Evolutionary conservation across 2,888 invertebrate species (phyloP).

Genomic region (Notocelia uddmanniana): DNA sequence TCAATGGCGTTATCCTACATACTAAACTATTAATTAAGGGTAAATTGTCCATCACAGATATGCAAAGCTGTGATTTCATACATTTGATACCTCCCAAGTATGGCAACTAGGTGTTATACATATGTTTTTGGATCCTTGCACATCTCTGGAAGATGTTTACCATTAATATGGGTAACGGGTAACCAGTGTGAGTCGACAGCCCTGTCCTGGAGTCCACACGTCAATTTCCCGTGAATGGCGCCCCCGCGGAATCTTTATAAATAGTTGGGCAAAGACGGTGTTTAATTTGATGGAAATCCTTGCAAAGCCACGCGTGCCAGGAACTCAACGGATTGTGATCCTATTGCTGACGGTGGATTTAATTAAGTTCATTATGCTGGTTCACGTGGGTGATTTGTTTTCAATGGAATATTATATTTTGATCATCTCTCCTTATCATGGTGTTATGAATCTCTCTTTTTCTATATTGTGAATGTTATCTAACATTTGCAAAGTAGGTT

Average conservation of each 20-base stretch:
- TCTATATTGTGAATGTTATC: no score
- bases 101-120: no score
- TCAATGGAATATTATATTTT: conserved; percentile 37
- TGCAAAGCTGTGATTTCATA: no score
- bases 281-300: conserved; percentile 83
- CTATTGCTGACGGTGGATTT: conserved; percentile 64
- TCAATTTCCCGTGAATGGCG: conserved; percentile 84
- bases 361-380: conserved; percentile 68
- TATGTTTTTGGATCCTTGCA: no score
- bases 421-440: neutral
- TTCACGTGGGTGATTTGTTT: conserved; percentile 48
- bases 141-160: neutral
- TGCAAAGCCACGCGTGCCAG: conserved; percentile 69
- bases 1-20: no score
- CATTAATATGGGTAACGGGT: neutral
- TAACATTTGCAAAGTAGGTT: no score
- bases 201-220: conserved; percentile 64
- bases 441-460: no score
- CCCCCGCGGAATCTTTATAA: conserved; percentile 82
- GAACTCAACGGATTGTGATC: conserved; percentile 72
- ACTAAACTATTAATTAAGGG: no score
- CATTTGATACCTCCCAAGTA: no score
- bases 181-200: neutral
- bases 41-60: no score
- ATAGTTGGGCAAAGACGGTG: conserved; percentile 80